Conservation (phyloP, 2,113 vertebrate genomes). For the Oryzias woworae region DNA sequence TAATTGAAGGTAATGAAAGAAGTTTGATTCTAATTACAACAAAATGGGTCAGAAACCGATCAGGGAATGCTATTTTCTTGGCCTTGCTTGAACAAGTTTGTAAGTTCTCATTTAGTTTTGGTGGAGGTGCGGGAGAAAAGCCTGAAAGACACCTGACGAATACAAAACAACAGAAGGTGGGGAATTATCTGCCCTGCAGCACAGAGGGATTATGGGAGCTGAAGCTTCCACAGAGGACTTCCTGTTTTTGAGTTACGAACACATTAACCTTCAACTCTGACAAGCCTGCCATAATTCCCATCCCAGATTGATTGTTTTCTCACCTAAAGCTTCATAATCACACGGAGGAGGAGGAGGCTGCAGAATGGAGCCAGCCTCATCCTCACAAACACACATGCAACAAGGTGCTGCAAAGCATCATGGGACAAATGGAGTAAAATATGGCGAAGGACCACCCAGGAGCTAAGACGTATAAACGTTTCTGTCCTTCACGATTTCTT, state of each 20-base stretch:
- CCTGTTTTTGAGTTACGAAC: not conserved
- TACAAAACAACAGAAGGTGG: conserved; percentile 5
- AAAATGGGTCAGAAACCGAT: conserved; percentile 5
- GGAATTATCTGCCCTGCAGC: not conserved
- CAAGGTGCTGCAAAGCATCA: not conserved
- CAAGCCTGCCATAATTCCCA: conserved; percentile 1
- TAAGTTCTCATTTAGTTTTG: not conserved
- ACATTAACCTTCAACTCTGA: conserved; percentile 10
- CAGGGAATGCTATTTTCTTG: conserved; percentile 26
- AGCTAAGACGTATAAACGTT: too few species aligned
- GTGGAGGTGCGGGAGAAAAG: not conserved
- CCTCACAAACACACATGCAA: not conserved
- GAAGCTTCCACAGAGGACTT: not conserved
- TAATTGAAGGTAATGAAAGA: conserved; percentile 61
- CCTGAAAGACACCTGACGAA: not conserved
- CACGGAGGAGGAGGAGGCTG: too few species aligned
- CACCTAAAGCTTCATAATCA: conserved; percentile 14
- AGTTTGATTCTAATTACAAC: conserved; percentile 62
- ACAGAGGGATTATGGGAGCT: conserved; percentile 1
- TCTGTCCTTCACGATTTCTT: too few species aligned
- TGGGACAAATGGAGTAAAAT: too few species aligned
- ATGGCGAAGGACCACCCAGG: too few species aligned
- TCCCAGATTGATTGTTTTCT: conserved; percentile 6
- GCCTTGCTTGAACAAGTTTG: conserved; percentile 3
- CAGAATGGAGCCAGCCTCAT: too few species aligned